Percentiles rank a stretch among this genome's conserved stretches.
phyloP scores from a whole-genome alignment of 2,888 invertebrate genomes.

The Polyploca ridens region DNA sequence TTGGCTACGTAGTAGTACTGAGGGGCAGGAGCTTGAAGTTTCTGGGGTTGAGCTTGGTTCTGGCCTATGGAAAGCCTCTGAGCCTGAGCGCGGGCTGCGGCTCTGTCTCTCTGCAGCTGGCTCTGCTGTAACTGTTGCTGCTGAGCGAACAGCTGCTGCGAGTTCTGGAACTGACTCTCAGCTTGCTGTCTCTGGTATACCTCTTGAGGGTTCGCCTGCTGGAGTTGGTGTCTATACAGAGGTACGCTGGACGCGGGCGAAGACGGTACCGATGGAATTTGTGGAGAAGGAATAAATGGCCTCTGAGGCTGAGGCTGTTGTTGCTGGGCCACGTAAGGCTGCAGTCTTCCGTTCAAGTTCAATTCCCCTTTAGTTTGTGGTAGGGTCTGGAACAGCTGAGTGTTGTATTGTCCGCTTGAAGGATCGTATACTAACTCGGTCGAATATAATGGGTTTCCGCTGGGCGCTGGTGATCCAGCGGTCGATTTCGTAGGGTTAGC shows the following conservation, averaged over 20 bases:
- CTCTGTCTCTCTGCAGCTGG: slow-evolving; percentile 85
- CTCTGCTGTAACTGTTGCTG: slow-evolving; percentile 88
- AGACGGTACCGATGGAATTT: slow-evolving; percentile 75
- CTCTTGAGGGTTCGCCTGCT: slow-evolving; percentile 75
- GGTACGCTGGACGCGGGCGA: slow-evolving; percentile 66
- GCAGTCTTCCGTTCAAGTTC: slow-evolving; percentile 89
- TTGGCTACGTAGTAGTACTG: slow-evolving; percentile 87
- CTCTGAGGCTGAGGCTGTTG: slow-evolving; percentile 80
- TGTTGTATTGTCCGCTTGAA: slow-evolving; percentile 90
- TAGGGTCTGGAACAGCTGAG: slow-evolving; percentile 89
- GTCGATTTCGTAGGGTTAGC: slow-evolving; percentile 67
- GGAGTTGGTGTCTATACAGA: slow-evolving; percentile 77
- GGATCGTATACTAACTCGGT: slow-evolving; percentile 92
- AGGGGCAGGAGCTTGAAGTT: slow-evolving; percentile 53
- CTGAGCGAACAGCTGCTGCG: slow-evolving; percentile 87
- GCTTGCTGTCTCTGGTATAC: slow-evolving; percentile 86
- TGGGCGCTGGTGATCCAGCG: slow-evolving; percentile 64
- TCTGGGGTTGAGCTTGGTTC: slow-evolving; percentile 65
- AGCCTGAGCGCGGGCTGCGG: slow-evolving; percentile 81
- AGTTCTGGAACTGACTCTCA: slow-evolving; percentile 85
- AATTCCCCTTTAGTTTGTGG: slow-evolving; percentile 90
- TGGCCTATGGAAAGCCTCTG: slow-evolving; percentile 64
- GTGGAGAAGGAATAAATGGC: slow-evolving; percentile 85
- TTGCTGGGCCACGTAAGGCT: slow-evolving; percentile 88
- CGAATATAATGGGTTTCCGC: slow-evolving; percentile 88